Evolutionary conservation across 2,797 vertebrate species (phyloP).

Genomic region (Epinephelus awoara): DNA sequence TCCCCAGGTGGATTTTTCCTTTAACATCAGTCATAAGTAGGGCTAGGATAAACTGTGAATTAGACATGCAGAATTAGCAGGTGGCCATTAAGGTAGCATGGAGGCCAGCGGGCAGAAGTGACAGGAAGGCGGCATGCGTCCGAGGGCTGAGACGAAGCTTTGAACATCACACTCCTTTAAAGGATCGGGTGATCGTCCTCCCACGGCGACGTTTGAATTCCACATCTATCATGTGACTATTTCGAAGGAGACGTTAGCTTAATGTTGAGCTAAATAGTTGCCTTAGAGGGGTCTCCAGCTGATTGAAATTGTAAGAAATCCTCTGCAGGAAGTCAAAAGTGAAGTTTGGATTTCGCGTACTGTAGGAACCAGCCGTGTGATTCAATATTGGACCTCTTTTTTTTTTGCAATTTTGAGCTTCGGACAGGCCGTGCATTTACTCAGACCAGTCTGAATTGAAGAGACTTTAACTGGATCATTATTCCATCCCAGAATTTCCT

Average conservation of each 20-base stretch:
- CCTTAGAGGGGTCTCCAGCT: constrained; percentile 50
- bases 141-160: constrained; percentile 22
- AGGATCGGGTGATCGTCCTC: constrained; percentile 33
- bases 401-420: constrained; percentile 19
- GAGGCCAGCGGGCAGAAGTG: constrained; percentile 37
- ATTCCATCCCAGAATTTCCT: constrained; percentile 29
- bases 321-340: constrained; percentile 16
- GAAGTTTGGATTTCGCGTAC: constrained; percentile 42
- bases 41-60: constrained; percentile 84
- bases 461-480: constrained; percentile 39
- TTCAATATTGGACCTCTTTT: constrained; percentile 67
- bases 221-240: constrained; percentile 15
- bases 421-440: constrained; percentile 28
- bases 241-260: constrained; percentile 38
- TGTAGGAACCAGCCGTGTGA: constrained; percentile 58
- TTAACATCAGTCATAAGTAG: constrained; percentile 53
- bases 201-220: constrained; percentile 11
- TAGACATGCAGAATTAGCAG: constrained; percentile 65
- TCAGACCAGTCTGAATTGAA: constrained; percentile 14
- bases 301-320: not conserved
- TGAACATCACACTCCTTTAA: constrained; percentile 31
- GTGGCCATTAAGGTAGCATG: constrained; percentile 71
- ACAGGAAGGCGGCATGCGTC: constrained; percentile 25
- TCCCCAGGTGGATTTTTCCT: constrained; percentile 54
- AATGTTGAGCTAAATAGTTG: constrained; percentile 31